Conservation (phyloP, 2,113 vertebrate genomes). For the Leptosomus discolor region DNA sequence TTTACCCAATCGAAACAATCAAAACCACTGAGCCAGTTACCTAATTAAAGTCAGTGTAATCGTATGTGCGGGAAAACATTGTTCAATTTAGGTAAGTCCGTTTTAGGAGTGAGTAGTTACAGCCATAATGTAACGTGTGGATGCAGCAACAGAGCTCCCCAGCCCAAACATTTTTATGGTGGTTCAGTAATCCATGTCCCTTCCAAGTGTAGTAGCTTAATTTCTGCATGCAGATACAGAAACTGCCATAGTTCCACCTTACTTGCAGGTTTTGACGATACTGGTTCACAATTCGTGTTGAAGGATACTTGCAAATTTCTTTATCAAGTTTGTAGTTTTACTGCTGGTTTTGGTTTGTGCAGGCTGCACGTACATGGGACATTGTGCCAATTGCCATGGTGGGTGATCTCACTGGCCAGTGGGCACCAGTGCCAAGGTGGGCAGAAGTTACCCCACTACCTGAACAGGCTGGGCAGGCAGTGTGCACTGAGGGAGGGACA, state of each 20-base stretch:
- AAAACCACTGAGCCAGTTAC: conserved; percentile 6
- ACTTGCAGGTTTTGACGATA: background rate
- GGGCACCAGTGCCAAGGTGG: rapidly evolving
- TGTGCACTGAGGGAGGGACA: background rate
- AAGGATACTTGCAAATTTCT: background rate
- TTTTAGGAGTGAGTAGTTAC: background rate
- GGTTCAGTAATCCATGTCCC: background rate
- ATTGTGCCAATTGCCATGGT: background rate
- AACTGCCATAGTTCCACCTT: background rate
- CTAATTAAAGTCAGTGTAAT: background rate
- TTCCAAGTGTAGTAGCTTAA: background rate
- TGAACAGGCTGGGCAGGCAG: background rate
- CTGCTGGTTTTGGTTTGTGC: background rate
- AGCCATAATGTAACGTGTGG: background rate
- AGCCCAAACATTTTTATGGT: background rate
- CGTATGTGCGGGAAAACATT: background rate
- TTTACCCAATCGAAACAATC: conserved; percentile 1
- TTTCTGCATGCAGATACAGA: rapidly evolving
- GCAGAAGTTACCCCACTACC: background rate
- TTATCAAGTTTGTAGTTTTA: background rate
- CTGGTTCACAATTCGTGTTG: background rate
- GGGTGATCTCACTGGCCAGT: background rate
- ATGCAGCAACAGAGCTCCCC: background rate
- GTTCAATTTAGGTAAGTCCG: background rate
- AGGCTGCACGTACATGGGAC: rapidly evolving